Evolutionary conservation across 37 sponge, comb jelly and placozoan genomes (phyloP).

Genomic region (Haliclona indistincta): DNA sequence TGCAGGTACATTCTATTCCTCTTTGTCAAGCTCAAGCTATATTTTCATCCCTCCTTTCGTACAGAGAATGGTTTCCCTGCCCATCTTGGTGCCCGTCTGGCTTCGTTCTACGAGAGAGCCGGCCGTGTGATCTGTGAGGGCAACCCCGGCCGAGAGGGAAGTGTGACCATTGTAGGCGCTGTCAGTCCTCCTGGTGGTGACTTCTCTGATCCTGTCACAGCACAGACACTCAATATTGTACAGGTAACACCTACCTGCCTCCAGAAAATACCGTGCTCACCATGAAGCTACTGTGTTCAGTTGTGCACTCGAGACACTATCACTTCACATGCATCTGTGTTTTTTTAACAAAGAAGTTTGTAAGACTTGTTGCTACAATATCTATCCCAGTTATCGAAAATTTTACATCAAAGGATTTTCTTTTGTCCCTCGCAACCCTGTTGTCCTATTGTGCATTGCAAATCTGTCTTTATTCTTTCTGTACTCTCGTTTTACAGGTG

Average conservation of each 20-base stretch:
- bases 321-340: constrained; percentile 1
- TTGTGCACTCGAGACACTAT: background rate
- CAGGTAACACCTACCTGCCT: constrained; percentile 44
- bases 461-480: no score
- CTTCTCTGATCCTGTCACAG: constrained; percentile 99
- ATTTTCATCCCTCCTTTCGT: background rate
- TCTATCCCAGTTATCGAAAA: no score
- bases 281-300: no score
- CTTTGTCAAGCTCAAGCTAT: background rate
- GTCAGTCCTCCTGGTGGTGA: constrained; percentile 99
- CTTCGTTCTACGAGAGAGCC: constrained; percentile 99
- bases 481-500: constrained; percentile 80
- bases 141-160: constrained; percentile 91
- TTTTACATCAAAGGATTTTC: no score
- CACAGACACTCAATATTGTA: constrained; percentile 97
- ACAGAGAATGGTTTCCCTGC: constrained; percentile 99
- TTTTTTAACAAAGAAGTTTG: no score
- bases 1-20: constrained; percentile 61
- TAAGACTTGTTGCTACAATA: no score
- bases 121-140: constrained; percentile 91
- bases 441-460: no score
- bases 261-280: no score
- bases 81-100: constrained; percentile 97
- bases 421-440: no score
- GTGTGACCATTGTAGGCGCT: constrained; percentile 99